These are phyloP conservation scores for Pseudococcus longispinus DNA, from an alignment of 2,888 invertebrate genomes.

Conservation along the genomic window DNA sequence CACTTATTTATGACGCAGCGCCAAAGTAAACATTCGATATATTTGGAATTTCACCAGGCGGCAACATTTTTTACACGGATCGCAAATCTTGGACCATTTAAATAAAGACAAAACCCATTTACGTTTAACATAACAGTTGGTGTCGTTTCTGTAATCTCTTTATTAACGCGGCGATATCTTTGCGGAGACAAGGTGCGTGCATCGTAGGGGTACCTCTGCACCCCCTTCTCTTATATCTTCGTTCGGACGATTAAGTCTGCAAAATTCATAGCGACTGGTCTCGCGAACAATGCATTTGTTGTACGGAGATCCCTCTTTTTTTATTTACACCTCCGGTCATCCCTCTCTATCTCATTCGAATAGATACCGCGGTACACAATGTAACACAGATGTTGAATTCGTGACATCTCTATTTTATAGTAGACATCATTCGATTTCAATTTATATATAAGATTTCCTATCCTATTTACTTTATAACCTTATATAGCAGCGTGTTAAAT, in stretches of 20 bases:
- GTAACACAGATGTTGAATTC: slow-evolving; percentile 53
- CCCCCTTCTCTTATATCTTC: not conserved
- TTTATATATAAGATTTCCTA: slow-evolving; percentile 54
- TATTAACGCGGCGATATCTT: slow-evolving; percentile 46
- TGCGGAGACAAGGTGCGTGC: not conserved
- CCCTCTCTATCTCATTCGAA: not conserved
- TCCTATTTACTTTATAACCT: slow-evolving; percentile 50
- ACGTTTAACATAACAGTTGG: slow-evolving; percentile 46
- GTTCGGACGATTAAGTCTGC: slow-evolving; percentile 55
- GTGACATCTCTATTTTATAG: slow-evolving; percentile 48
- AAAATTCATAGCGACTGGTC: slow-evolving; percentile 29
- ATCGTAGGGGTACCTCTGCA: not conserved
- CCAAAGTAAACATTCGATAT: slow-evolving; percentile 51
- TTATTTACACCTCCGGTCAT: not conserved
- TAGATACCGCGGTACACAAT: slow-evolving; percentile 42
- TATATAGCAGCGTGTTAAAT: slow-evolving; percentile 20
- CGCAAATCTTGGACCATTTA: slow-evolving; percentile 10
- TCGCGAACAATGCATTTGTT: not conserved
- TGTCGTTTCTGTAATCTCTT: slow-evolving; percentile 43
- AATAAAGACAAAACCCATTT: slow-evolving; percentile 21
- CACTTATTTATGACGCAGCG: slow-evolving; percentile 54
- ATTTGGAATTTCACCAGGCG: slow-evolving; percentile 28
- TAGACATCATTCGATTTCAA: slow-evolving; percentile 55
- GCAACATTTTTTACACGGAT: slow-evolving; percentile 14
- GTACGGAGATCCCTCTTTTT: slow-evolving; percentile 39